phyloP scores from a whole-genome alignment of 2,888 invertebrate species.

The Chrysotoxum bicinctum region DNA sequence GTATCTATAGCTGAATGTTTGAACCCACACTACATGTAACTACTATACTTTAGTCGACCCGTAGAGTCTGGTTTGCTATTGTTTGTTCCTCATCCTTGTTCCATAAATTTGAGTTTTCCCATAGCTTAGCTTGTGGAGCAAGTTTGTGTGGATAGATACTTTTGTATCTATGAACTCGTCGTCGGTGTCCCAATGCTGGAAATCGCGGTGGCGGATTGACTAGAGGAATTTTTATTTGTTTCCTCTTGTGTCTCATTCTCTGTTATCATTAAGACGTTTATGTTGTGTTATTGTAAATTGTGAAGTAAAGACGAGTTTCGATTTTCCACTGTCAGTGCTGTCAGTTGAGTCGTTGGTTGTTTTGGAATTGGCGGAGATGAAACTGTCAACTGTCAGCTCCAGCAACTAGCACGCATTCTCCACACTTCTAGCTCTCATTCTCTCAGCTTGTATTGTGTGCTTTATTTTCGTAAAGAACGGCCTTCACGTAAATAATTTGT shows the following conservation, averaged over 20 bases:
- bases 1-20: conserved; percentile 3
- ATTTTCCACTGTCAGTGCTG: conserved; percentile 46
- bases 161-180: conserved; percentile 22
- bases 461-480: conserved; percentile 40
- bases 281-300: background rate
- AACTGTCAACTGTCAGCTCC: conserved; percentile 41
- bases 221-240: conserved; percentile 40
- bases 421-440: conserved; percentile 29
- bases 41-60: too few species aligned
- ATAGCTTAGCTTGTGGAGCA: background rate
- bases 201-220: conserved; percentile 1
- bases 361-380: background rate
- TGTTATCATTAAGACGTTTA: conserved; percentile 52
- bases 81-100: conserved; percentile 22
- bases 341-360: conserved; percentile 20
- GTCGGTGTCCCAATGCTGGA: conserved; percentile 7
- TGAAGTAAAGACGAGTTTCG: conserved; percentile 30
- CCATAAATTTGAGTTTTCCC: conserved; percentile 3
- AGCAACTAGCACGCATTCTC: conserved; percentile 46
- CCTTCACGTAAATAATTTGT: conserved; percentile 64
- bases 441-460: conserved; percentile 4
- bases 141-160: conserved; percentile 28
- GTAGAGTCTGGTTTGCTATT: conserved; percentile 47
- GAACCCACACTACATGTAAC: background rate
- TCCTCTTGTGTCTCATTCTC: conserved; percentile 17